Evolutionary conservation across 1,140 invertebrate species (phyloP).

Genomic region (Oncopodura yosiiana): DNA sequence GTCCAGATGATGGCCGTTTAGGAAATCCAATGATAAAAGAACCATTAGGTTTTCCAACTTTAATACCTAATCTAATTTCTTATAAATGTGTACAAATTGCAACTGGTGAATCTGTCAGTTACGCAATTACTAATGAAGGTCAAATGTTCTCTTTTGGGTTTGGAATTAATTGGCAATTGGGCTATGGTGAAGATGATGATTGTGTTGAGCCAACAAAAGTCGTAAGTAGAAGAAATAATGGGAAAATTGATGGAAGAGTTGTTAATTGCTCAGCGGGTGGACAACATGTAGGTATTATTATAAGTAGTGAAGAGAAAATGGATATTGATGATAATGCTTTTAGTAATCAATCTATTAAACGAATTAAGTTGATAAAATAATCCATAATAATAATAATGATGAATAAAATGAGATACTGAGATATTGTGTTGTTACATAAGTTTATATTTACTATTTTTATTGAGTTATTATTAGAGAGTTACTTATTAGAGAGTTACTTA

Average conservation of each 20-base stretch:
- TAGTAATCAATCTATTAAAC: too few species aligned
- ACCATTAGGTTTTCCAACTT: constrained; percentile 48
- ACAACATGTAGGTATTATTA: constrained; percentile 46
- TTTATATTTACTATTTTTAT: too few species aligned
- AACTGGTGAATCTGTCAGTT: constrained; percentile 63
- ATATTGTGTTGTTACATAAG: too few species aligned
- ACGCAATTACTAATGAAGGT: constrained; percentile 71
- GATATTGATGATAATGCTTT: too few species aligned
- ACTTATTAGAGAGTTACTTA: too few species aligned
- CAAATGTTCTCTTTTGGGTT: constrained; percentile 81
- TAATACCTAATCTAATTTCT: constrained; percentile 51
- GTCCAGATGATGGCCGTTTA: constrained; percentile 78
- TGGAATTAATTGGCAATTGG: constrained; percentile 75
- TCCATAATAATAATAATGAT: too few species aligned
- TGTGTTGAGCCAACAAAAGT: constrained; percentile 63
- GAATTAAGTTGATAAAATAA: too few species aligned
- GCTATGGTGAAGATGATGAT: constrained; percentile 61
- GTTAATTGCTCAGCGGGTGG: constrained; percentile 54
- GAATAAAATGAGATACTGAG: too few species aligned
- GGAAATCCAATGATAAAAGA: constrained; percentile 56
- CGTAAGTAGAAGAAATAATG: constrained; percentile 55
- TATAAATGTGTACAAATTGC: constrained; percentile 59
- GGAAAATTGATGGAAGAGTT: constrained; percentile 42
- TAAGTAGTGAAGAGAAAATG: too few species aligned
- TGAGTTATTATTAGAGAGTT: too few species aligned